Percentiles rank a stretch among this genome's conserved stretches.
Evolutionary conservation across 2,888 invertebrate genomes (phyloP).

Genomic region (Nephrocerus scutellatus): DNA sequence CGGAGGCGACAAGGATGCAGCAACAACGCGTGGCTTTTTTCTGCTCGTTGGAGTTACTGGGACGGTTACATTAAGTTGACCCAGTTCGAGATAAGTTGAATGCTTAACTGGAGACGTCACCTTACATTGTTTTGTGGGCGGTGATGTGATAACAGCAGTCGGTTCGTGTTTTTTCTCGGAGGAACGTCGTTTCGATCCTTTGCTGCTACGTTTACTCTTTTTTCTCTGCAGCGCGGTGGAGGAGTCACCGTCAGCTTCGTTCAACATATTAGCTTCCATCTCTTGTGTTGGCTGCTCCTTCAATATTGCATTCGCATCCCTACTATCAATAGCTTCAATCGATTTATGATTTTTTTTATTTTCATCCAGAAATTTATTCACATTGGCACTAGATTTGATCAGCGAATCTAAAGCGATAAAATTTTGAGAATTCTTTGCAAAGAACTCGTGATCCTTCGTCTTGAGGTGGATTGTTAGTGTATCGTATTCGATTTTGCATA

Average conservation of each 20-base stretch:
- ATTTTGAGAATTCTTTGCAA: constrained; percentile 66
- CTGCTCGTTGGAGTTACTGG: constrained; percentile 23
- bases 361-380: constrained; percentile 60
- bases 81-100: constrained; percentile 26
- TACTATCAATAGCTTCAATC: constrained; percentile 47
- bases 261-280: constrained; percentile 3
- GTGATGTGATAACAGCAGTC: constrained; percentile 21
- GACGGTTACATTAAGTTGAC: constrained; percentile 20
- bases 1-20: constrained; percentile 35
- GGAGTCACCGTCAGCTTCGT: constrained; percentile 11
- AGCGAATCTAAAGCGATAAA: constrained; percentile 68
- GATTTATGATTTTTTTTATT: no score
- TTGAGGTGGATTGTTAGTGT: constrained; percentile 64
- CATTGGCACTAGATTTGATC: constrained; percentile 60
- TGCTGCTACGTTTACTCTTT: constrained; percentile 7
- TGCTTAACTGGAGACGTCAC: no score
- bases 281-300: constrained; percentile 25
- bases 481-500: constrained; percentile 68
- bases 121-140: no score
- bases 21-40: constrained; percentile 24
- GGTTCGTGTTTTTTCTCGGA: not conserved
- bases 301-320: constrained; percentile 45
- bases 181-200: constrained; percentile 7
- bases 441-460: constrained; percentile 66
- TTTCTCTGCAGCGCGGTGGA: constrained; percentile 7